A percentile compares a stretch with the other conserved stretches of the same genome.
Conservation (phyloP, 92 coral and sea anemone species). For the Nematostella vectensis region DNA sequence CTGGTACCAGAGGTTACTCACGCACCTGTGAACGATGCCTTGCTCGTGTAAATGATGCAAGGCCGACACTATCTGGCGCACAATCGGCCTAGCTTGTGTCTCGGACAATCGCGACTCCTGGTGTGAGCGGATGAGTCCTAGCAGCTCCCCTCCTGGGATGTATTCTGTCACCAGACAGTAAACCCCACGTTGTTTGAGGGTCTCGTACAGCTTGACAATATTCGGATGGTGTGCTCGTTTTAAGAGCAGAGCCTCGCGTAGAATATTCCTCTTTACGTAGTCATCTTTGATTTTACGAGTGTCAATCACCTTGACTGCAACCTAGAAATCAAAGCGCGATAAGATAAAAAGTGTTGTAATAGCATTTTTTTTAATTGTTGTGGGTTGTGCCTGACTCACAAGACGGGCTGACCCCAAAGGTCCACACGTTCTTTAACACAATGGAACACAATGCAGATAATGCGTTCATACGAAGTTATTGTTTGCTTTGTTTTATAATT, state of each 20-base stretch:
- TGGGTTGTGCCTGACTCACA: not conserved
- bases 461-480: conserved; percentile 15
- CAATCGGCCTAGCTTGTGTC: conserved; percentile 78
- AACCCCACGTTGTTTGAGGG: conserved; percentile 55
- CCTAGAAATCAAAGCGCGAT: conserved; percentile 50
- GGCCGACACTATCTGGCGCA: conserved; percentile 88
- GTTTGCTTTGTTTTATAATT: conserved; percentile 31
- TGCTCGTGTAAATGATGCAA: conserved; percentile 78
- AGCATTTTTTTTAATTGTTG: not conserved
- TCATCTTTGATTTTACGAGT: conserved; percentile 73
- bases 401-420: not conserved
- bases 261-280: conserved; percentile 58
- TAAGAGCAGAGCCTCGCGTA: conserved; percentile 78
- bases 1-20: too few relatives aligned
- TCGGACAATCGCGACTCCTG: conserved; percentile 72
- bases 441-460: conserved; percentile 29
- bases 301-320: conserved; percentile 86
- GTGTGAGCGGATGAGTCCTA: conserved; percentile 56
- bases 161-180: conserved; percentile 81
- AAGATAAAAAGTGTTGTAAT: not conserved
- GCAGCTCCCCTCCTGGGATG: conserved; percentile 91
- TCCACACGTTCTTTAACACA: conserved; percentile 28
- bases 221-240: conserved; percentile 82
- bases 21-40: conserved; percentile 94
- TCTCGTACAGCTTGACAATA: conserved; percentile 79